phyloP scores from a whole-genome alignment of 2,888 invertebrate species.

The Cloeon dipterum region DNA sequence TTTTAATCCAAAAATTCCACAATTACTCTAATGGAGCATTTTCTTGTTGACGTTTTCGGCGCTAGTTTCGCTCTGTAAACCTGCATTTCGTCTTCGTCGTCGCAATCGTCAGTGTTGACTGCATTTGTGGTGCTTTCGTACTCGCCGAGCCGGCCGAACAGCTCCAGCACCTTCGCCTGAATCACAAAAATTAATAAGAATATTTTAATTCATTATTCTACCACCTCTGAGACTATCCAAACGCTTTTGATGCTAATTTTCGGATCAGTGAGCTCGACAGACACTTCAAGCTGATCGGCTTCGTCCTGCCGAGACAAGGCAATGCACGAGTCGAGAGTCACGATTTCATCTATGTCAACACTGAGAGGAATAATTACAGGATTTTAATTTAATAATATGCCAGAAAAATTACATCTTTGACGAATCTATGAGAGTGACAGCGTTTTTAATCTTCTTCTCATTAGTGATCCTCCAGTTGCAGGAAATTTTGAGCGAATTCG shows the following conservation, averaged over 20 bases:
- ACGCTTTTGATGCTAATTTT: neutral
- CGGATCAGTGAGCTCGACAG: neutral
- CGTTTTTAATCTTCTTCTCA: neutral
- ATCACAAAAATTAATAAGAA: neutral
- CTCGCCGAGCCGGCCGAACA: neutral
- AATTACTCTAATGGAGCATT: neutral
- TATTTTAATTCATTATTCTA: no score
- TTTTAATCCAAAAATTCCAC: neutral
- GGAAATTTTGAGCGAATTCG: no score
- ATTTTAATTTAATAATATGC: no score
- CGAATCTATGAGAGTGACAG: neutral
- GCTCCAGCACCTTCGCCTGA: neutral
- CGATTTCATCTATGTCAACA: neutral
- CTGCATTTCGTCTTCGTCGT: conserved; percentile 1
- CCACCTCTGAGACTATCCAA: neutral
- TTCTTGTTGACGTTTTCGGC: neutral
- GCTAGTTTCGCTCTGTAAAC: neutral
- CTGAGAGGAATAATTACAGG: no score
- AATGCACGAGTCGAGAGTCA: neutral
- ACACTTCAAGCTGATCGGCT: neutral
- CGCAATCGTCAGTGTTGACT: neutral
- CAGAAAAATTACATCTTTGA: neutral
- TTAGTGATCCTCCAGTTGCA: neutral
- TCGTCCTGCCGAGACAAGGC: neutral
- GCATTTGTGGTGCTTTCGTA: neutral